A percentile compares a stretch with the other conserved stretches of the same genome.
These are phyloP conservation scores for Myotis pilosus DNA, from an alignment of 2,797 vertebrate species.

Conservation along the genomic window DNA sequence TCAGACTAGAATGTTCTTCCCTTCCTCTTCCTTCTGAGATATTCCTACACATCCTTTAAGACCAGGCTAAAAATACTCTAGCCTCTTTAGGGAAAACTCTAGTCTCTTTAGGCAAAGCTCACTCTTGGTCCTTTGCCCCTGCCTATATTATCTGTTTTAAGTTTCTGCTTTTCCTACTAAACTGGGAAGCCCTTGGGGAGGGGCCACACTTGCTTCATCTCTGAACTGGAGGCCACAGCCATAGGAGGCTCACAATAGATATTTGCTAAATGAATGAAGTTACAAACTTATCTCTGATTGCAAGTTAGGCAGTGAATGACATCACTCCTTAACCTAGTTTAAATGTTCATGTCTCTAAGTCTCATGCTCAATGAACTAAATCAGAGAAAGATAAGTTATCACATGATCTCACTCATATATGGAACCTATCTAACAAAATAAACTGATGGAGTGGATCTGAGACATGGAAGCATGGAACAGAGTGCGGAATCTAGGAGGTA, in stretches of 20 bases:
- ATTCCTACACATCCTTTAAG: not conserved
- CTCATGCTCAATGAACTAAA: too few relatives aligned
- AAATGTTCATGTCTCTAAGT: not conserved
- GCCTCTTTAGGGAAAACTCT: not conserved
- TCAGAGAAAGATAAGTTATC: too few relatives aligned
- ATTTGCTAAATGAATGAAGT: not conserved
- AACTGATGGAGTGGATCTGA: too few relatives aligned
- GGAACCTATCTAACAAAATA: too few relatives aligned
- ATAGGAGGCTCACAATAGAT: not conserved
- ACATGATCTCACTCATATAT: too few relatives aligned
- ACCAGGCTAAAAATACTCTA: not conserved
- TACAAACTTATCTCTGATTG: not conserved
- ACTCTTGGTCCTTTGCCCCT: not conserved
- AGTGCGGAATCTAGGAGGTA: too few relatives aligned
- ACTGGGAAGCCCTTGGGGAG: not conserved
- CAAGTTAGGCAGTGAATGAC: not conserved
- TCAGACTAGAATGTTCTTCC: not conserved
- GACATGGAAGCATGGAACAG: too few relatives aligned
- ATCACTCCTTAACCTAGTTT: not conserved
- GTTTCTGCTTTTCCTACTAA: not conserved
- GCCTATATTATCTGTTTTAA: not conserved
- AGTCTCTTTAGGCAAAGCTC: not conserved
- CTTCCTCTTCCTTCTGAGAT: conserved; percentile 23
- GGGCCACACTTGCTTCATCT: not conserved
- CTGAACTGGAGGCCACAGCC: not conserved